Base-by-base conservation (phyloP, 2,888 invertebrate genomes). In the Lysandra coridon region DNA sequence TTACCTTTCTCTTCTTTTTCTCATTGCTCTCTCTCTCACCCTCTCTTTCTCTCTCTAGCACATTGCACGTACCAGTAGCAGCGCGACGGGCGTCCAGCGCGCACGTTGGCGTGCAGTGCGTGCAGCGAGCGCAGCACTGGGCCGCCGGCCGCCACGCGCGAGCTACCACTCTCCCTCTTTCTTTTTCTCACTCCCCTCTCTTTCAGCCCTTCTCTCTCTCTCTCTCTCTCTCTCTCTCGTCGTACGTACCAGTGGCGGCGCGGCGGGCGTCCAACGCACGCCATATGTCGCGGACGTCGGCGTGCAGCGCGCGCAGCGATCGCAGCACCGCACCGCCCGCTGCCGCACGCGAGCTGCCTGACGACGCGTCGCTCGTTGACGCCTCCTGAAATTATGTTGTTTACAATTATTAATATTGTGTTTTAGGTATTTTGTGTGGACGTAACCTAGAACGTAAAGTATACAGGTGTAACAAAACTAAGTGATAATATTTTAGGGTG, bases 251-350 rank as follows among this genome's bases (percentile, higher is more conserved):
- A 14, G 82, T 82, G 73, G 80, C 79, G 23, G 84, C 84, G 12
- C 84, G 80, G 4, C 85, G 79, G 0, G 84, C 86, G 80, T 85
- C 85, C 44, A 86, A 76, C n/a, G 86, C 86, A 1, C 86, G 84
- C 86, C 86, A 87, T 14, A 87, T 87, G 80, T 87, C 87, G 1
- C 87, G 81, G 73, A 87, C 87, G 83, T 87, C 87, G 3, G 87
- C 87, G 84, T 87, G 87, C 64, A 87, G 78, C 73, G 87, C 87
- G 40, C 86, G 84, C 75, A 87, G 82, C 57, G 87, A 87, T 44
- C 87, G 85, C 12, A 94, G 86, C 80, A 94, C 94, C 0, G 92
- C 93, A 1, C 92, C 92, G 4, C 91, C 90, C 23, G 86, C 84
- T 69, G 80, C 83, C n/a, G 80, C 81, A 6, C 80, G 82, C 44